Evolutionary conservation across 2,113 vertebrate species (phyloP).

Genomic region (Delphinus delphis): DNA sequence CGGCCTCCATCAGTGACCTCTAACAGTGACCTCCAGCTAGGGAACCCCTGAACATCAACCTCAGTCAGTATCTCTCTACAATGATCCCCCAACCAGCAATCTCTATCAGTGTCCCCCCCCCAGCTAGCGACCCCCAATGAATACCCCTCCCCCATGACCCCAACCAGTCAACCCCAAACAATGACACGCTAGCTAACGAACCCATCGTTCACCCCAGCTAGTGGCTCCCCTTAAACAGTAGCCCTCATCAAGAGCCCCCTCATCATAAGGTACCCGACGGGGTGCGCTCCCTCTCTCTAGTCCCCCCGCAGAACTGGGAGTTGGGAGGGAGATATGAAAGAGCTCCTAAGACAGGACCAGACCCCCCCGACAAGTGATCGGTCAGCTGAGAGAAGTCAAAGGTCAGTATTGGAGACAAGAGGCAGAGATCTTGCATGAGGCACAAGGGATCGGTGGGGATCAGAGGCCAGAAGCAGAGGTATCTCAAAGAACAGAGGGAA

Average conservation of each 20-base stretch:
- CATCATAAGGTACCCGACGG: background rate
- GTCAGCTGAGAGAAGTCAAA: background rate
- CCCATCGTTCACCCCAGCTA: background rate
- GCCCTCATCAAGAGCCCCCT: background rate
- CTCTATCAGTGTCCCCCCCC: background rate
- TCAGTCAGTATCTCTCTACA: background rate
- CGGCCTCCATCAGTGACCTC: background rate
- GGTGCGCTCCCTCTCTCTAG: background rate
- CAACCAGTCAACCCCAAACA: background rate
- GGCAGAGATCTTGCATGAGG: background rate
- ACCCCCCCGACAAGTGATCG: background rate
- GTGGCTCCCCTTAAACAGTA: background rate
- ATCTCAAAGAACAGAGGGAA: background rate
- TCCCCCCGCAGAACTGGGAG: background rate
- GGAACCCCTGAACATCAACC: background rate
- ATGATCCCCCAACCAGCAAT: background rate
- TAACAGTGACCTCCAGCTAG: background rate
- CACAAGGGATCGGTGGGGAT: background rate
- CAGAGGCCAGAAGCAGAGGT: background rate
- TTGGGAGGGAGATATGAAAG: background rate
- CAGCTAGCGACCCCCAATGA: background rate
- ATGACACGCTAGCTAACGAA: background rate
- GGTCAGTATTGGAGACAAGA: background rate
- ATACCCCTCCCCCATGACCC: background rate
- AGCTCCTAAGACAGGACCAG: background rate